phyloP scores from a whole-genome alignment of 2,113 vertebrate genomes.

The Hippocampus mohnikei region DNA sequence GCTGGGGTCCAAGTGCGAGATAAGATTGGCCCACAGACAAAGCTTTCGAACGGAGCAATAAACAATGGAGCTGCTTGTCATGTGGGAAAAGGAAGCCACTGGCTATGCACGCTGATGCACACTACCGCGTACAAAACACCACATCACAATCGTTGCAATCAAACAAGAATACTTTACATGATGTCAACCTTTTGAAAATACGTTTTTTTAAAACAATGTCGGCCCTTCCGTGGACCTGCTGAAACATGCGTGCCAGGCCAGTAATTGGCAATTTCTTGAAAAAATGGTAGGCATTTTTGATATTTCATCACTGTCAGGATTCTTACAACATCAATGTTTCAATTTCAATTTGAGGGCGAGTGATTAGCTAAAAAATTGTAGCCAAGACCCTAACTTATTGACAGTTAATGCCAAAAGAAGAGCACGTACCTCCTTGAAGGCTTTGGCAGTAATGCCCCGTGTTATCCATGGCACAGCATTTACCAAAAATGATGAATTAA shows the following conservation, averaged over 20 bases:
- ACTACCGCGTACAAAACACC: not conserved
- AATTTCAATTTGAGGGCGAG: not conserved
- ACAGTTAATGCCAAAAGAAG: not conserved
- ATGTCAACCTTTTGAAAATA: not conserved
- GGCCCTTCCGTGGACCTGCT: not conserved
- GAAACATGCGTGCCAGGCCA: not conserved
- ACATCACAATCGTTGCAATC: not conserved
- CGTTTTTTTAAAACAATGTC: not conserved
- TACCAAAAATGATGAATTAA: not conserved
- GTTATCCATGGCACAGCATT: not conserved
- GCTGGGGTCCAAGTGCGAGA: slow-evolving; percentile 57
- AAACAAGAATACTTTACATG: not conserved
- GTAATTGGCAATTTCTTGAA: not conserved
- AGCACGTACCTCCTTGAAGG: not conserved
- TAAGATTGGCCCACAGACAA: slow-evolving; percentile 50
- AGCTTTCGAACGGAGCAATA: slow-evolving; percentile 47
- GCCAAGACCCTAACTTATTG: not conserved
- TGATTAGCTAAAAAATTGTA: not conserved
- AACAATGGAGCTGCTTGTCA: slow-evolving; percentile 53
- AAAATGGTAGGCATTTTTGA: not conserved
- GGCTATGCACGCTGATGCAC: not conserved
- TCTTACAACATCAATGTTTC: not conserved
- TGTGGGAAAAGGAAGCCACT: slow-evolving; percentile 25
- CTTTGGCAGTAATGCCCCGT: not conserved
- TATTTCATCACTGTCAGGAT: not conserved